Conservation (phyloP, 1,140 invertebrate genomes). For the Trissolcus basalis region DNA sequence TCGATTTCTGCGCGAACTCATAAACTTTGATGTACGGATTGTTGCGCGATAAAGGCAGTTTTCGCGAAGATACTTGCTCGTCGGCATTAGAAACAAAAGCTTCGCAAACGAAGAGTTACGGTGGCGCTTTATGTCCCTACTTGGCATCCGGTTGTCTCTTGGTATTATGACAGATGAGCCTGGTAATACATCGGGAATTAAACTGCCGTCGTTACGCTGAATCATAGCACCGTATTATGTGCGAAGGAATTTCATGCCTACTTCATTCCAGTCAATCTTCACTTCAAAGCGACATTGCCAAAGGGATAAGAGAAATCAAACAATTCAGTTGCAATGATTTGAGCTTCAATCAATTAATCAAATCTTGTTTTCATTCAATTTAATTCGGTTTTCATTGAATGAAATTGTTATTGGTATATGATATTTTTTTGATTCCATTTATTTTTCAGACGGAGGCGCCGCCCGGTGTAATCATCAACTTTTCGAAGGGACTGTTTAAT, state of each 20-base stretch:
- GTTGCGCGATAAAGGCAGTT: constrained; percentile 57
- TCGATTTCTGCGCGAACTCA: constrained; percentile 54
- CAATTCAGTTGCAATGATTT: no score
- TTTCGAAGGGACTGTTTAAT: constrained; percentile 68
- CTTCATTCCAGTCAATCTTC: no score
- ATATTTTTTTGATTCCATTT: no score
- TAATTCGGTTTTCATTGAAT: no score
- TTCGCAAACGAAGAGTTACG: constrained; percentile 70
- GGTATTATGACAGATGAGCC: constrained; percentile 69
- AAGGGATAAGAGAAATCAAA: no score
- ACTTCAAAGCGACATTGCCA: no score
- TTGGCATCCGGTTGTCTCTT: constrained; percentile 62
- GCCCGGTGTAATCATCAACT: constrained; percentile 66
- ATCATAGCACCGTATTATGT: constrained; percentile 1
- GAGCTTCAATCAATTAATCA: no score
- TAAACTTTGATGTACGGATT: constrained; percentile 72
- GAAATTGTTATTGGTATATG: background rate
- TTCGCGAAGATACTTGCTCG: constrained; percentile 61
- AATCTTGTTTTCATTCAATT: no score
- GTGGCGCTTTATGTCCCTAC: constrained; percentile 59
- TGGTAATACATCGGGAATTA: constrained; percentile 37
- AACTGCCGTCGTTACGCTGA: constrained; percentile 40
- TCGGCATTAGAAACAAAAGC: constrained; percentile 68
- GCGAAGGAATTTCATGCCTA: constrained; percentile 2
- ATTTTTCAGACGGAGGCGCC: constrained; percentile 5